phyloP scores from a whole-genome alignment of 2,888 invertebrate genomes.

The Scaptomyza caliginosa region DNA sequence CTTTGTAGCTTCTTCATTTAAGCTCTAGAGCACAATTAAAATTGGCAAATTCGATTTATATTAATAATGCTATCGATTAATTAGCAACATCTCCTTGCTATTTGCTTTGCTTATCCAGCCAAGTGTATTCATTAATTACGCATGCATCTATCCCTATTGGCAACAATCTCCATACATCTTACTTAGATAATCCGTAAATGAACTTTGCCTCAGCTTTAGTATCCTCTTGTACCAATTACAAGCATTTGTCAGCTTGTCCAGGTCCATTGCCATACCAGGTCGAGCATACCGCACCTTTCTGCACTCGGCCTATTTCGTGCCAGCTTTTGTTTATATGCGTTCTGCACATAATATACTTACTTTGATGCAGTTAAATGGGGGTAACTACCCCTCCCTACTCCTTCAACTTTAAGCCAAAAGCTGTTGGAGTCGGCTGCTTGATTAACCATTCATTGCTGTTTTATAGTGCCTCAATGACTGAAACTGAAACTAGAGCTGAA shows the following conservation, averaged over 20 bases:
- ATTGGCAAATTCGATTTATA: neutral
- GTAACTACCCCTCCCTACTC: conserved; percentile 28
- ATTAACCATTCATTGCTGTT: conserved; percentile 78
- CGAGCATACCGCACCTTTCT: conserved; percentile 26
- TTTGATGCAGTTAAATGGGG: conserved; percentile 38
- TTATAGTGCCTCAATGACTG: conserved; percentile 68
- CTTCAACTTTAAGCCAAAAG: conserved; percentile 64
- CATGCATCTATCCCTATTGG: conserved; percentile 4
- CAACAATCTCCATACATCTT: neutral
- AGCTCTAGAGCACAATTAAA: too few relatives aligned
- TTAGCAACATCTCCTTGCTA: neutral
- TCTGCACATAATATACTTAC: conserved; percentile 45
- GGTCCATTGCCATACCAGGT: conserved; percentile 31
- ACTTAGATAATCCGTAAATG: conserved; percentile 12
- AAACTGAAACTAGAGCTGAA: conserved; percentile 48
- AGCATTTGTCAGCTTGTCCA: conserved; percentile 10
- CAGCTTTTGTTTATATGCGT: conserved; percentile 55
- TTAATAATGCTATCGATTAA: conserved; percentile 10
- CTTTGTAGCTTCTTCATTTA: neutral
- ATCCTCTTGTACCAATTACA: conserved; percentile 34
- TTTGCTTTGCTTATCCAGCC: neutral
- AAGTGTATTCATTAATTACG: conserved; percentile 27
- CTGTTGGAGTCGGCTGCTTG: conserved; percentile 72
- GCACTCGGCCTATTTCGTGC: conserved; percentile 60
- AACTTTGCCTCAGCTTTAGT: conserved; percentile 8